These are phyloP conservation scores for Tapirus terrestris DNA, from an alignment of 2,113 vertebrate genomes.

Conservation along the genomic window DNA sequence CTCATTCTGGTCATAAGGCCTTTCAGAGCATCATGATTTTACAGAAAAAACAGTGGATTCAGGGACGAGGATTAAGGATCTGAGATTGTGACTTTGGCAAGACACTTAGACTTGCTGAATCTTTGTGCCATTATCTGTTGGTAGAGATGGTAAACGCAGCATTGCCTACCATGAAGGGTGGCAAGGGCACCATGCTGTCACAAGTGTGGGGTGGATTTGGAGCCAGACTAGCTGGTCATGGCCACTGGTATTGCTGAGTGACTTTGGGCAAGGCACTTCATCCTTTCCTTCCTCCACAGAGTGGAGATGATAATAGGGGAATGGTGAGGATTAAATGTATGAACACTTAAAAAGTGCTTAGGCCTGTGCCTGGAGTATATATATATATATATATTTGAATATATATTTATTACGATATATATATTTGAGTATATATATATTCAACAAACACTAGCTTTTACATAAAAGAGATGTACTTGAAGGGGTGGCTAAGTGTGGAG, in stretches of 20 bases:
- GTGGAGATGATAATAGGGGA: background rate
- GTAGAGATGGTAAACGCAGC: background rate
- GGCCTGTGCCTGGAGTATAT: background rate
- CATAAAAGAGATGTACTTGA: background rate
- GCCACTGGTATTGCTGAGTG: background rate
- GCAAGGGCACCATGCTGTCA: rapidly evolving
- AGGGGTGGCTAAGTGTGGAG: background rate
- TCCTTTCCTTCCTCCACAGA: background rate
- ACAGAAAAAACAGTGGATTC: background rate
- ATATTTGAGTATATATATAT: background rate
- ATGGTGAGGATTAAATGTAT: background rate
- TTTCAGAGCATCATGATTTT: background rate
- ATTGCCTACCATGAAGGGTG: background rate
- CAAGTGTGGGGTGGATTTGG: background rate
- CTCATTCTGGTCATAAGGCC: background rate
- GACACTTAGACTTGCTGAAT: background rate
- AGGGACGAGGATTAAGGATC: background rate
- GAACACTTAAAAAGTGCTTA: background rate
- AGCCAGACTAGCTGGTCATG: background rate
- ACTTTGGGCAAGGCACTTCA: background rate
- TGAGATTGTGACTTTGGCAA: background rate
- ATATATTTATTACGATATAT: background rate
- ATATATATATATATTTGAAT: background rate
- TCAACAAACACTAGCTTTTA: background rate
- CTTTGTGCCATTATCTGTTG: background rate